Percentiles rank a stretch among this genome's conserved stretches.
Evolutionary conservation across 2,113 vertebrate species (phyloP).

Genomic region (Tringa solitaria): DNA sequence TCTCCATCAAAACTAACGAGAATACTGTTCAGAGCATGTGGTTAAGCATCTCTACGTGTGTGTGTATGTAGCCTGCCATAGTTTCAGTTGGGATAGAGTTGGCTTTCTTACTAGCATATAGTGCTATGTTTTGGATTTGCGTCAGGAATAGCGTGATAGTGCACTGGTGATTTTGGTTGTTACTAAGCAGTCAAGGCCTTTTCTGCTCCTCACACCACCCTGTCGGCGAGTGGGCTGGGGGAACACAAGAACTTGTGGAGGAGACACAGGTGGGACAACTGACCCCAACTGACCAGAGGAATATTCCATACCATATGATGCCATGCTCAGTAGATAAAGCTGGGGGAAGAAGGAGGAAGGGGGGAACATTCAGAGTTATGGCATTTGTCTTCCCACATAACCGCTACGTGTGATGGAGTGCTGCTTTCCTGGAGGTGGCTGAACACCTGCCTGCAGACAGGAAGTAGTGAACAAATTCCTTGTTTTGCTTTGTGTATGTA

Average conservation of each 20-base stretch:
- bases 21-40: fast-evolving
- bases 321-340: not conserved
- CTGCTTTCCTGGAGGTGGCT: not conserved
- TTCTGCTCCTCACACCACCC: not conserved
- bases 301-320: not conserved
- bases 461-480: not conserved
- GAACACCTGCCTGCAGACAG: not conserved
- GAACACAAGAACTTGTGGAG: not conserved
- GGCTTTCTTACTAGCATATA: not conserved
- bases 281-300: not conserved
- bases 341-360: not conserved
- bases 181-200: not conserved
- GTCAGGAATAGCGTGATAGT: not conserved
- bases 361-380: not conserved
- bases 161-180: not conserved
- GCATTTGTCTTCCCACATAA: not conserved
- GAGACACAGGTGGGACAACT: not conserved
- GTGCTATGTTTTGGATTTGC: not conserved
- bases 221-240: not conserved
- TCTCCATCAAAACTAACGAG: not conserved
- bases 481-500: not conserved
- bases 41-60: fast-evolving
- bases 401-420: not conserved
- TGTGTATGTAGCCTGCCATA: not conserved
- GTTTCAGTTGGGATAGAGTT: not conserved